Percentiles rank a stretch among this genome's conserved stretches.
Conservation (phyloP, 1,140 invertebrate genomes). For the Chymomyza costata region DNA sequence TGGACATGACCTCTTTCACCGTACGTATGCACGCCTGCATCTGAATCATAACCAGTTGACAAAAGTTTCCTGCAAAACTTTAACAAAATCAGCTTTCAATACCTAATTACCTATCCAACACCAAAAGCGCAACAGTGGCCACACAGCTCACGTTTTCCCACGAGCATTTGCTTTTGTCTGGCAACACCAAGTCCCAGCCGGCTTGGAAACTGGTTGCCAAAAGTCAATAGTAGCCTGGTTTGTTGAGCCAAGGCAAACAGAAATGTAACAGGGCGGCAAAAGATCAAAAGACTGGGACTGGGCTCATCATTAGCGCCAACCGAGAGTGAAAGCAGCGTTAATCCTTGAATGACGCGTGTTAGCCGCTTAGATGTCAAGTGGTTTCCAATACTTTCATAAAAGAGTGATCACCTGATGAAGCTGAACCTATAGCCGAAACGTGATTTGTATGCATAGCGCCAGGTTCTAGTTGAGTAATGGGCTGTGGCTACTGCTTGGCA, state of each 20-base stretch:
- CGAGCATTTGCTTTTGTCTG: constrained; percentile 19
- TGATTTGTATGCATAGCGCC: constrained; percentile 21
- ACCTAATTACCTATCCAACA: not conserved
- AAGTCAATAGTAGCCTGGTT: constrained; percentile 27
- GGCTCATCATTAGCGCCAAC: constrained; percentile 16
- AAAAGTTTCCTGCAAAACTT: too few relatives aligned
- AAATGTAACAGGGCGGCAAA: not conserved
- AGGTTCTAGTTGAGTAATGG: constrained; percentile 60
- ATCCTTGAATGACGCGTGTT: constrained; percentile 48
- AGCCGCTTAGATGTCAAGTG: constrained; percentile 30
- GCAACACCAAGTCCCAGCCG: not conserved
- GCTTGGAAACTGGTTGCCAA: constrained; percentile 23
- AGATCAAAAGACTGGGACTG: constrained; percentile 28
- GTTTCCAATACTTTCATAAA: too few relatives aligned
- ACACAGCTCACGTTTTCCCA: constrained; percentile 21
- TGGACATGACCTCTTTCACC: too few relatives aligned
- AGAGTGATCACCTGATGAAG: too few relatives aligned
- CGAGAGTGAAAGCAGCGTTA: constrained; percentile 55
- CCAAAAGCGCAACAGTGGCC: constrained; percentile 4
- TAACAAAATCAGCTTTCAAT: too few relatives aligned
- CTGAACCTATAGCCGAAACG: too few relatives aligned
- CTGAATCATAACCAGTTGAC: too few relatives aligned
- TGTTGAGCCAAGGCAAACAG: constrained; percentile 28
- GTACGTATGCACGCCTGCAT: too few relatives aligned
- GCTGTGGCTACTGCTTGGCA: constrained; percentile 20